These are phyloP conservation scores for Gadus chalcogrammus DNA, from an alignment of 2,113 vertebrate species.

Conservation along the genomic window DNA sequence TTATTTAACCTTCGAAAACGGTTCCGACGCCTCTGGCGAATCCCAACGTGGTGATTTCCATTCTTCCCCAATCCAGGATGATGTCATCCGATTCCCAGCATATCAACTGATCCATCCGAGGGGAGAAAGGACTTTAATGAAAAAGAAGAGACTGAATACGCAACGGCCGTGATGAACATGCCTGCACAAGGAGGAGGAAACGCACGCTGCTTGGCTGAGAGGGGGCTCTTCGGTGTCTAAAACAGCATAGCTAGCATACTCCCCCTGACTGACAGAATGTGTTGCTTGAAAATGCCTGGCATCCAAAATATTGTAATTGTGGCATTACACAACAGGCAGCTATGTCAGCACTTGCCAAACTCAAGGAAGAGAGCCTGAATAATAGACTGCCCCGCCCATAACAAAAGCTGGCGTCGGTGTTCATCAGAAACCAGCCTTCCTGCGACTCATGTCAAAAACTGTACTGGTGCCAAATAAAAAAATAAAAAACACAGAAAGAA, in stretches of 20 bases:
- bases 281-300: constrained; percentile 45
- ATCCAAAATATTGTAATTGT: constrained; percentile 49
- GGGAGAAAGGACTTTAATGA: constrained; percentile 17
- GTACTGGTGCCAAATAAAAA: too few relatives aligned
- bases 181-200: constrained; percentile 32
- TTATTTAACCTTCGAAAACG: too few relatives aligned
- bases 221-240: neutral
- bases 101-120: constrained; percentile 32
- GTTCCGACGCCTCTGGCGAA: too few relatives aligned
- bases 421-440: neutral
- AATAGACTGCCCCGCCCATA: neutral
- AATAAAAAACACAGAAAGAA: too few relatives aligned
- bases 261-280: constrained; percentile 16
- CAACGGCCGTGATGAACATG: constrained; percentile 28
- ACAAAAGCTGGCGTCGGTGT: neutral
- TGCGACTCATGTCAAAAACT: too few relatives aligned
- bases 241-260: constrained; percentile 27
- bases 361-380: neutral
- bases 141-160: constrained; percentile 12
- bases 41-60: too few relatives aligned
- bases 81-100: constrained; percentile 54
- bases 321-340: constrained; percentile 36
- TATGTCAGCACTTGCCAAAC: constrained; percentile 17
- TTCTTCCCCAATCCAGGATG: constrained; percentile 8
- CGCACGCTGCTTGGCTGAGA: constrained; percentile 26